Conservation (phyloP, 2,113 vertebrate genomes). For the Malurus alboscapulatus region DNA sequence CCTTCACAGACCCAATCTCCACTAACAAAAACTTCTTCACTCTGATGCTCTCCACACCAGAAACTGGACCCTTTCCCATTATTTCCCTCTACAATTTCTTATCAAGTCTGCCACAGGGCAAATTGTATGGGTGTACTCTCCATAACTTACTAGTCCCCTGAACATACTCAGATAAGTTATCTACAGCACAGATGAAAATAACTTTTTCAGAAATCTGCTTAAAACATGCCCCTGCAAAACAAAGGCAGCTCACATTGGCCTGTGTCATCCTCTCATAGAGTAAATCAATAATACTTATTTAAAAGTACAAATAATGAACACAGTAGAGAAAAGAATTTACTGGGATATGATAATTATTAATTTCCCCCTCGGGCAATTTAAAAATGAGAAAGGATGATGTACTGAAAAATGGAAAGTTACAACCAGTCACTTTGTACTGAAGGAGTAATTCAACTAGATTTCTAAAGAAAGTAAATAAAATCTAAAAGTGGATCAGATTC, state of each 20-base stretch:
- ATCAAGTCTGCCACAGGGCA: background rate
- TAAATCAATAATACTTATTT: background rate
- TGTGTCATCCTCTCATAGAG: background rate
- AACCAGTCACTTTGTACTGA: background rate
- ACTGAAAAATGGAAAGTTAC: background rate
- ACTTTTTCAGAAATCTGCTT: background rate
- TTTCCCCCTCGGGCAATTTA: background rate
- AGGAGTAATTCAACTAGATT: background rate
- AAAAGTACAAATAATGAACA: background rate
- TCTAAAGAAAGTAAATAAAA: background rate
- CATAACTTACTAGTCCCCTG: background rate
- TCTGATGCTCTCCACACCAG: background rate
- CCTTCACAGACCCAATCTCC: background rate
- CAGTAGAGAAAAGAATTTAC: background rate
- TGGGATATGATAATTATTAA: fast-evolving
- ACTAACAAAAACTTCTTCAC: background rate
- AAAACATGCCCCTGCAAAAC: background rate
- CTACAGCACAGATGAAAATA: background rate
- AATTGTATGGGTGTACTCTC: background rate
- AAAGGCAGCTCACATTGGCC: background rate
- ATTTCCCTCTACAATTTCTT: background rate
- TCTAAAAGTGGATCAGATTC: background rate
- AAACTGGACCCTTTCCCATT: no score
- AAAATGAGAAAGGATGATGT: background rate
- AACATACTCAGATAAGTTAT: background rate